phyloP scores from a whole-genome alignment of 1,140 invertebrate genomes.

The Cydia pomonella region DNA sequence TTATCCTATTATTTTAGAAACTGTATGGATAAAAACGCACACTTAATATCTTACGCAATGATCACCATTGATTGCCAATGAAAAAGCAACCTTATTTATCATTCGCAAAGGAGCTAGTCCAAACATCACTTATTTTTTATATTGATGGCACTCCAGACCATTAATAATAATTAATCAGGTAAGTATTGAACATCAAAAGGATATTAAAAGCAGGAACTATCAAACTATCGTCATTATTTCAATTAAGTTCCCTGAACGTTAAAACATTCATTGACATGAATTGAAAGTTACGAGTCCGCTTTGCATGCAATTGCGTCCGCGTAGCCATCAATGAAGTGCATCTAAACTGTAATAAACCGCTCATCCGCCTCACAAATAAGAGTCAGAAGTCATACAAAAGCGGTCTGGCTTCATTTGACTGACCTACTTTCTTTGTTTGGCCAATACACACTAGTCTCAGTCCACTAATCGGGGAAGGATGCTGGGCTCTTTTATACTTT shows the following conservation, averaged over 20 bases:
- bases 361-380: constrained; percentile 19
- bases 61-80: not conserved
- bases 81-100: not conserved
- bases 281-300: not conserved
- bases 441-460: constrained; percentile 28
- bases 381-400: constrained; percentile 29
- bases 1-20: too few species aligned
- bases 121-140: too few species aligned
- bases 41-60: too few species aligned
- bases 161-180: too few species aligned
- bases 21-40: too few species aligned
- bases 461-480: constrained; percentile 25
- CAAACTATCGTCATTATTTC: not conserved
- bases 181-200: too few species aligned
- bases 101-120: not conserved
- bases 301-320: not conserved
- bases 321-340: constrained; percentile 7
- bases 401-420: constrained; percentile 29
- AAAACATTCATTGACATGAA: not conserved
- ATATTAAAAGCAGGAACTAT: not conserved
- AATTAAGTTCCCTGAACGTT: not conserved
- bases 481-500: constrained; percentile 32
- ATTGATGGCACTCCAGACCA: too few species aligned
- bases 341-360: constrained; percentile 17
- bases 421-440: constrained; percentile 31